A percentile compares a stretch with the other conserved stretches of the same genome.
Evolutionary conservation across 2,888 invertebrate genomes (phyloP).

Genomic region (Drosophila putrida): DNA sequence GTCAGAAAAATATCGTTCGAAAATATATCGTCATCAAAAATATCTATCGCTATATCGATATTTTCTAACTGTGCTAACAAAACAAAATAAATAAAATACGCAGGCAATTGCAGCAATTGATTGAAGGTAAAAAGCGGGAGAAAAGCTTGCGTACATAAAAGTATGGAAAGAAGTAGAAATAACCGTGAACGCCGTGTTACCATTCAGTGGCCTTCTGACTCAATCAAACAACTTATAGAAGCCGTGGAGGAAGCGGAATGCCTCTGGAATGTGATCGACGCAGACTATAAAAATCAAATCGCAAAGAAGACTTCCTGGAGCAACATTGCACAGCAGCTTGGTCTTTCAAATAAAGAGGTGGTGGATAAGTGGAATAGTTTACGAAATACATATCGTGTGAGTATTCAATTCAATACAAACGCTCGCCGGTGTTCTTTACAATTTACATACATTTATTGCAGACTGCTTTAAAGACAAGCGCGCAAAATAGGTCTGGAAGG

Average conservation of each 20-base stretch:
- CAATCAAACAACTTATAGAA: background rate
- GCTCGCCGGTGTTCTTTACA: background rate
- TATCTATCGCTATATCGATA: too few species aligned
- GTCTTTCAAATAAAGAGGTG: background rate
- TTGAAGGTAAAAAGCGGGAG: too few species aligned
- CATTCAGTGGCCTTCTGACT: background rate
- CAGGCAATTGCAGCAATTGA: too few species aligned
- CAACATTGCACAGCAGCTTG: background rate
- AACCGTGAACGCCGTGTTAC: background rate
- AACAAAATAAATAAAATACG: too few species aligned
- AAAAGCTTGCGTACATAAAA: too few species aligned
- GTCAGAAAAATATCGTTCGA: too few species aligned
- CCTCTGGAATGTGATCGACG: background rate
- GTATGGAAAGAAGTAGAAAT: too few species aligned
- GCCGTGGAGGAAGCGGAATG: slow-evolving; percentile 1
- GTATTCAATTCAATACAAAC: background rate
- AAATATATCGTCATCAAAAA: too few species aligned
- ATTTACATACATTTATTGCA: background rate
- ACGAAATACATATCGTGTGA: background rate
- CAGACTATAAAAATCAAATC: background rate
- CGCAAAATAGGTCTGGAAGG: background rate
- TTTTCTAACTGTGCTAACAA: too few species aligned
- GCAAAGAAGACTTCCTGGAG: background rate
- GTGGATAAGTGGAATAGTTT: slow-evolving; percentile 1
- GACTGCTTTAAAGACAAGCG: background rate